Percentiles rank a stretch among this genome's conserved stretches.
These are phyloP conservation scores for Chionis minor DNA, from an alignment of 2,113 vertebrate species.

Conservation along the genomic window DNA sequence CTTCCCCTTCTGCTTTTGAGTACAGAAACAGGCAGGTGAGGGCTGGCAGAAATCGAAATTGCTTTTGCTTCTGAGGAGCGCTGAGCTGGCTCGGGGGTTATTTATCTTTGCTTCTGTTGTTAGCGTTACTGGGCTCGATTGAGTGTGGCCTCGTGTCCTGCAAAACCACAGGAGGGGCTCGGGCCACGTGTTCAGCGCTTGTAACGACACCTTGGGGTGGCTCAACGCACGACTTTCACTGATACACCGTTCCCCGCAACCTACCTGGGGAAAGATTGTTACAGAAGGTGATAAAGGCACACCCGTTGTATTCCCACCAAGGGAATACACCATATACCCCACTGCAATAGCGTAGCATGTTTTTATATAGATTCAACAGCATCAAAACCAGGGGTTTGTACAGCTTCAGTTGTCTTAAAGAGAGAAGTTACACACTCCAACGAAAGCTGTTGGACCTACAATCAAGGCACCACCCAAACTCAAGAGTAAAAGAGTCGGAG, in stretches of 20 bases:
- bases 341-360: accelerated
- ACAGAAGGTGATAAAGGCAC: neutral
- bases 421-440: neutral
- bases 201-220: neutral
- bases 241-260: accelerated
- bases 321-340: neutral
- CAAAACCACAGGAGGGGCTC: neutral
- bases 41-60: neutral
- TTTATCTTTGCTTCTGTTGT: accelerated
- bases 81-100: neutral
- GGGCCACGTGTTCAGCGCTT: accelerated
- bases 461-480: neutral
- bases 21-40: neutral
- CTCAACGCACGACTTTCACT: neutral
- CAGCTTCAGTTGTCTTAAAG: neutral
- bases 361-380: neutral
- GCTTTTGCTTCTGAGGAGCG: neutral
- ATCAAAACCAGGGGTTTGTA: neutral
- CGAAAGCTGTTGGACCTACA: neutral
- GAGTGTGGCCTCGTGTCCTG: accelerated
- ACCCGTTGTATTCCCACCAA: neutral
- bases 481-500: neutral
- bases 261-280: neutral
- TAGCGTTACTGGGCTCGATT: neutral
- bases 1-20: neutral